Percentiles rank a stretch among this genome's conserved stretches.
These are phyloP conservation scores for Microctenopoma steveboyesi DNA, from an alignment of 2,797 vertebrate species.

Conservation along the genomic window DNA sequence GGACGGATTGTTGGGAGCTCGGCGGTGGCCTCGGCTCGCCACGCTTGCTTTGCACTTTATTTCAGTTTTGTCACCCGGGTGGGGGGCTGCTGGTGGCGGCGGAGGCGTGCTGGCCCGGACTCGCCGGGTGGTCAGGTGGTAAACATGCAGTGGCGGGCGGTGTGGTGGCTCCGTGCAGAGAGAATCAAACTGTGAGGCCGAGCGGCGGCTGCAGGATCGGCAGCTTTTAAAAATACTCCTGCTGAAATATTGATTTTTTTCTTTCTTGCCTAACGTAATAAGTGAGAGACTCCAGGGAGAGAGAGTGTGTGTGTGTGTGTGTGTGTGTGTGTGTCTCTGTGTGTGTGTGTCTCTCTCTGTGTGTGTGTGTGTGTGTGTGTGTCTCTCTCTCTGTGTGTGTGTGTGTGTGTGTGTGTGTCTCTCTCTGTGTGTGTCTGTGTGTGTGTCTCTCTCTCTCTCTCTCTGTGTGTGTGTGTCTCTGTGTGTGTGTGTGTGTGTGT, in stretches of 20 bases:
- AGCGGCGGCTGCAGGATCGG: constrained; percentile 44
- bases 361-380: too few relatives aligned
- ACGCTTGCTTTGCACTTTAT: constrained; percentile 46
- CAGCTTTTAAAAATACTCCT: constrained; percentile 81
- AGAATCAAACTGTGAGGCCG: constrained; percentile 59
- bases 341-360: too few relatives aligned
- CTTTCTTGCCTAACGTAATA: constrained; percentile 81
- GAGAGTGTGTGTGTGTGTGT: constrained; percentile 32
- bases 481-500: too few relatives aligned
- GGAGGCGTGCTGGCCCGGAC: constrained; percentile 26
- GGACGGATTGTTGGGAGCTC: constrained; percentile 36
- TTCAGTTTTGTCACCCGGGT: constrained; percentile 36
- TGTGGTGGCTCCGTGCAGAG: constrained; percentile 51
- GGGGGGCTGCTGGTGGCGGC: constrained; percentile 10
- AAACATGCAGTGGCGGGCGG: constrained; percentile 35
- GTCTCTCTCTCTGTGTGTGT: too few relatives aligned
- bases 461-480: too few relatives aligned
- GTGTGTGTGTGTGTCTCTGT: constrained; percentile 14
- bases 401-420: too few relatives aligned
- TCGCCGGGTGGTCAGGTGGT: constrained; percentile 54
- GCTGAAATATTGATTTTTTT: constrained; percentile 82
- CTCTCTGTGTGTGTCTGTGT: too few relatives aligned
- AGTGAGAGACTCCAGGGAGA: constrained; percentile 78
- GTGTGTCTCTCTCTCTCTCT: too few relatives aligned
- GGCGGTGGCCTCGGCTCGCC: constrained; percentile 29